A percentile compares a stretch with the other conserved stretches of the same genome.
These are phyloP conservation scores for Oryzias woworae DNA, from an alignment of 2,113 vertebrate genomes.

Conservation along the genomic window DNA sequence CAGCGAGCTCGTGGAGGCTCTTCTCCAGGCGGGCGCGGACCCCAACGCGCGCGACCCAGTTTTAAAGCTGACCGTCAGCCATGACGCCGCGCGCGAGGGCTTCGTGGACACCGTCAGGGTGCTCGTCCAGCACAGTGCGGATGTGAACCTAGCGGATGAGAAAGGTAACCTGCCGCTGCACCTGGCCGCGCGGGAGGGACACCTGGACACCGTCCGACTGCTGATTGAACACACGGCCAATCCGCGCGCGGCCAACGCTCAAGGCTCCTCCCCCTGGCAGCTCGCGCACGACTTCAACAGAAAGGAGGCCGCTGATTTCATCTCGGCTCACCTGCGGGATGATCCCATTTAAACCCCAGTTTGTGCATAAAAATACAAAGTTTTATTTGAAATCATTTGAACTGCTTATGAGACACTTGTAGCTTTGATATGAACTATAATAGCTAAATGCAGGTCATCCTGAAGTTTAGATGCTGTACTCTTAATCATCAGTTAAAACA, in stretches of 20 bases:
- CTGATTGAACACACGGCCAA: slow-evolving; percentile 74
- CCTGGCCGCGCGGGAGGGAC: slow-evolving; percentile 85
- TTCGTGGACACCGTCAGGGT: slow-evolving; percentile 81
- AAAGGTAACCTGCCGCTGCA: slow-evolving; percentile 89
- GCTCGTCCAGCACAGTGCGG: slow-evolving; percentile 81
- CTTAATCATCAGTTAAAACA: too few species aligned
- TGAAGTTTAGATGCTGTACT: too few species aligned
- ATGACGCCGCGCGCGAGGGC: slow-evolving; percentile 91
- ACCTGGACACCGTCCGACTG: slow-evolving; percentile 79
- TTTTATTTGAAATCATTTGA: too few species aligned
- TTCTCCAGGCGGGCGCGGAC: slow-evolving; percentile 81
- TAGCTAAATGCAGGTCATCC: too few species aligned
- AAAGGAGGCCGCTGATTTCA: slow-evolving; percentile 65
- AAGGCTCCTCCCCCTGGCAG: slow-evolving; percentile 79
- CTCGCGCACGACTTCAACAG: slow-evolving; percentile 75
- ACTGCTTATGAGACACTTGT: too few species aligned
- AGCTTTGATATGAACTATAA: too few species aligned
- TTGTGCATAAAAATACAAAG: too few species aligned
- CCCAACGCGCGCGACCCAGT: slow-evolving; percentile 83
- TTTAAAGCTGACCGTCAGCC: slow-evolving; percentile 81
- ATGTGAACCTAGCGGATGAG: slow-evolving; percentile 83
- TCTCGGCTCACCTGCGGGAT: slow-evolving; percentile 48
- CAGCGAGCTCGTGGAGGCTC: slow-evolving; percentile 73
- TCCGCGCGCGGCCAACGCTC: slow-evolving; percentile 72
- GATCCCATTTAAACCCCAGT: too few species aligned